A percentile compares a stretch with the other conserved stretches of the same genome.
phyloP scores from a whole-genome alignment of 2,113 vertebrate genomes.

The Parotia lawesii region DNA sequence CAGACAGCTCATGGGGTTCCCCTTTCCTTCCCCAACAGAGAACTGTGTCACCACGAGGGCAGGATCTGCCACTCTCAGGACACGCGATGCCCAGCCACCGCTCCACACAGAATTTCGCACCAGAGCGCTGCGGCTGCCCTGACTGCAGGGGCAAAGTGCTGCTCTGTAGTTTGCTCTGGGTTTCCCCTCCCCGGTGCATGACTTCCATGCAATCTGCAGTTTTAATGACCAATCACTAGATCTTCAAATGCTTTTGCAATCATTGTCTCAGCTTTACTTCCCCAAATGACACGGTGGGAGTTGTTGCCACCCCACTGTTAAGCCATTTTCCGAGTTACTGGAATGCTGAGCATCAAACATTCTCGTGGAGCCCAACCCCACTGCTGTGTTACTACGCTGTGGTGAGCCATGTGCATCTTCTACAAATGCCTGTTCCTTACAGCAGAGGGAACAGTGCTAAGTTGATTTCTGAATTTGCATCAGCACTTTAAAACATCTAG shows the following conservation, averaged over 20 bases:
- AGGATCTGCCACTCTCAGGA: fast-evolving
- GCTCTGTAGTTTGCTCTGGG: fast-evolving
- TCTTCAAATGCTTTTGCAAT: background rate
- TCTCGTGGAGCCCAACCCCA: background rate
- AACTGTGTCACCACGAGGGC: fast-evolving
- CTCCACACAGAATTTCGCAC: fast-evolving
- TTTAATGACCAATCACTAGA: background rate
- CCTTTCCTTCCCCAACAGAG: background rate
- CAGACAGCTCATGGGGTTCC: background rate
- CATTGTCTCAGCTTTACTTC: background rate
- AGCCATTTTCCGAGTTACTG: background rate
- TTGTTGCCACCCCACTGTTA: background rate
- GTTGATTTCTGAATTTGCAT: background rate
- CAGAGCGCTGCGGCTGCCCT: fast-evolving
- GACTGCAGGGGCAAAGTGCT: background rate
- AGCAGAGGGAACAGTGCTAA: background rate
- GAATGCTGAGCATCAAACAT: background rate
- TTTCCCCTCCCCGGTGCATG: fast-evolving
- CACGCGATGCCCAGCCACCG: fast-evolving
- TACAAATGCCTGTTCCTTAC: background rate
- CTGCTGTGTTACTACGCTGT: fast-evolving
- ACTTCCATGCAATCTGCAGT: background rate
- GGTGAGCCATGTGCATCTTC: background rate
- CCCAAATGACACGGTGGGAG: fast-evolving
- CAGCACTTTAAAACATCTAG: background rate